Evolutionary conservation across 2,888 invertebrate species (phyloP).

Genomic region (Pantelozetes paolii): DNA sequence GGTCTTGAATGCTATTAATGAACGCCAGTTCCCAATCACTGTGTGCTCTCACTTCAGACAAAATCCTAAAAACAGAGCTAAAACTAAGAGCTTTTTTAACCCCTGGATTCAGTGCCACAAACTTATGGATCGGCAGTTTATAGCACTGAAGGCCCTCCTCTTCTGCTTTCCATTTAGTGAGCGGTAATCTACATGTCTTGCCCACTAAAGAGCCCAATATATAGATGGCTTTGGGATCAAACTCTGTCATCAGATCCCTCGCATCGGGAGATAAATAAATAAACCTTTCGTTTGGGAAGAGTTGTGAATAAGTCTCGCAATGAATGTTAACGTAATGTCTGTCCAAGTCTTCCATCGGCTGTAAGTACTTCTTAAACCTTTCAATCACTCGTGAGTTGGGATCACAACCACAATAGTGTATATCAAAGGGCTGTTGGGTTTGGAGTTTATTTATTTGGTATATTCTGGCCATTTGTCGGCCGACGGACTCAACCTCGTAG

Average conservation of each 20-base stretch:
- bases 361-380: neutral
- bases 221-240: conserved; percentile 34
- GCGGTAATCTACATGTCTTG: conserved; percentile 25
- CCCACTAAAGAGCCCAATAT: conserved; percentile 38
- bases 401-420: conserved; percentile 9
- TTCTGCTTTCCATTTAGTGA: conserved; percentile 9
- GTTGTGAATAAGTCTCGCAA: conserved; percentile 14
- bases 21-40: conserved; percentile 38
- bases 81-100: conserved; percentile 37
- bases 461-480: conserved; percentile 31
- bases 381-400: neutral
- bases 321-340: conserved; percentile 24
- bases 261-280: conserved; percentile 38
- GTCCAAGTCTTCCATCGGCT: neutral
- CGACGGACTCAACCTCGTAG: conserved; percentile 34
- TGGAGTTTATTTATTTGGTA: conserved; percentile 24
- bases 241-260: conserved; percentile 29
- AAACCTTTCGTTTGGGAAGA: conserved; percentile 26
- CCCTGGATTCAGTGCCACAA: conserved; percentile 31
- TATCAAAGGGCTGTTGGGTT: conserved; percentile 28
- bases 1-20: neutral
- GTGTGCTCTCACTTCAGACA: conserved; percentile 20
- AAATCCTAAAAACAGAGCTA: conserved; percentile 32
- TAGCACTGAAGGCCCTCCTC: conserved; percentile 29
- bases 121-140: conserved; percentile 33